Conservation (phyloP, 2,113 vertebrate species). For the Orcinus orca region DNA sequence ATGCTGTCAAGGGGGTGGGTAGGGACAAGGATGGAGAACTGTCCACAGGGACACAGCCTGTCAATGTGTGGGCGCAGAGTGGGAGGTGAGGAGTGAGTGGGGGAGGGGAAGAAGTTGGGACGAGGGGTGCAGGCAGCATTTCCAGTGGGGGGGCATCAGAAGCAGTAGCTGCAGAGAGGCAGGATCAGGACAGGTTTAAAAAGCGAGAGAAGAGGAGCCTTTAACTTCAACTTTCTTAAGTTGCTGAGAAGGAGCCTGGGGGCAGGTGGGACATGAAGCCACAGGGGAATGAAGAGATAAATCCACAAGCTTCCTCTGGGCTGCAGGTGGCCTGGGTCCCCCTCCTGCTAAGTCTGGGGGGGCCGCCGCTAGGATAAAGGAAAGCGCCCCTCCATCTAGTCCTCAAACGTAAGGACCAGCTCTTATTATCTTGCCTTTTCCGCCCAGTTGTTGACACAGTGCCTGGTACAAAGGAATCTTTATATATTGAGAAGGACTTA, state of each 20-base stretch:
- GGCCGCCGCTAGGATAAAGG: not conserved
- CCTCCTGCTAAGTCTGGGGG: not conserved
- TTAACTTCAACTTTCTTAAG: not conserved
- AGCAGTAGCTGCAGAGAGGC: not conserved
- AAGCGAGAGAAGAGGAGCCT: not conserved
- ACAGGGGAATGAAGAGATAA: not conserved
- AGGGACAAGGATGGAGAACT: not conserved
- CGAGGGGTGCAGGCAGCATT: not conserved
- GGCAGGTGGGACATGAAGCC: not conserved
- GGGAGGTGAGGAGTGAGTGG: not conserved
- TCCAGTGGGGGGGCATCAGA: not conserved
- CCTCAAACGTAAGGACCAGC: not conserved
- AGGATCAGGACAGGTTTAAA: not conserved
- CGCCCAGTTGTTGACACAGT: not conserved
- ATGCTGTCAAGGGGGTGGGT: too few species aligned
- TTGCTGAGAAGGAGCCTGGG: not conserved
- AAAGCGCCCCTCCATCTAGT: not conserved
- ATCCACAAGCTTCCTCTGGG: not conserved
- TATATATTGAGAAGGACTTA: not conserved
- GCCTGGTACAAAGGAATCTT: not conserved
- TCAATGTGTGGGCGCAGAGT: fast-evolving
- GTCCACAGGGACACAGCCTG: fast-evolving
- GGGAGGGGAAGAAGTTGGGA: not conserved
- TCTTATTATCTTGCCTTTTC: not conserved
- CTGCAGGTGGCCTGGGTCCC: not conserved